Percentiles rank a stretch among this genome's conserved stretches.
Conservation (phyloP, 2,113 vertebrate genomes). For the Dissostichus mawsoni region DNA sequence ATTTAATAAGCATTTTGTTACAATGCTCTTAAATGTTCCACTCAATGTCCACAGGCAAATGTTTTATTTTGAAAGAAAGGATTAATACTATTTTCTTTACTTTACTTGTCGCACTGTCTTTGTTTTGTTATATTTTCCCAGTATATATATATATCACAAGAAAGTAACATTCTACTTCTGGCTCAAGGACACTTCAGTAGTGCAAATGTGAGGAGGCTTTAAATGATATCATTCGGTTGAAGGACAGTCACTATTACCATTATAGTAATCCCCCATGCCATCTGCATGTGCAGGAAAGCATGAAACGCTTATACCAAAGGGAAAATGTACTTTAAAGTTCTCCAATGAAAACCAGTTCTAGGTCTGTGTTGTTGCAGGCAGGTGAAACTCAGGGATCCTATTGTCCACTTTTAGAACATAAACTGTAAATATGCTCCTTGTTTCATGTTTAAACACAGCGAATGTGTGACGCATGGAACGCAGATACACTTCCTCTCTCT, state of each 20-base stretch:
- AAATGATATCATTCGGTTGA: constrained; percentile 37
- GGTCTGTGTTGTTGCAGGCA: constrained; percentile 11
- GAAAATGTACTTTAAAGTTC: constrained; percentile 25
- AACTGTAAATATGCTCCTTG: constrained; percentile 71
- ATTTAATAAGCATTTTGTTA: background rate
- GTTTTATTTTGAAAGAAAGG: background rate
- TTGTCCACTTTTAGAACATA: constrained; percentile 48
- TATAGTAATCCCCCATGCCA: constrained; percentile 38
- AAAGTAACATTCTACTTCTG: constrained; percentile 14
- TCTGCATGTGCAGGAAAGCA: constrained; percentile 49
- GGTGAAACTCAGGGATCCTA: constrained; percentile 13
- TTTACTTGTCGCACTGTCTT: background rate
- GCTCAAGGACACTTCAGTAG: constrained; percentile 64
- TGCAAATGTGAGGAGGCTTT: constrained; percentile 32
- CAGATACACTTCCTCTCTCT: constrained; percentile 10
- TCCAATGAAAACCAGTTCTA: constrained; percentile 17
- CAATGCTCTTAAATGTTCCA: background rate
- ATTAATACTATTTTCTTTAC: background rate
- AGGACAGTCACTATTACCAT: constrained; percentile 48
- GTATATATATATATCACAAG: constrained; percentile 21
- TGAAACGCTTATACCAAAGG: constrained; percentile 34
- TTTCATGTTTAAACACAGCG: constrained; percentile 72
- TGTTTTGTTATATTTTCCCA: constrained; percentile 3
- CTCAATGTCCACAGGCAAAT: background rate
- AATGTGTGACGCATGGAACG: constrained; percentile 29